Percentiles rank a stretch among this genome's conserved stretches.
Evolutionary conservation across 2,888 invertebrate species (phyloP).

Genomic region (Clistopyga incitator): DNA sequence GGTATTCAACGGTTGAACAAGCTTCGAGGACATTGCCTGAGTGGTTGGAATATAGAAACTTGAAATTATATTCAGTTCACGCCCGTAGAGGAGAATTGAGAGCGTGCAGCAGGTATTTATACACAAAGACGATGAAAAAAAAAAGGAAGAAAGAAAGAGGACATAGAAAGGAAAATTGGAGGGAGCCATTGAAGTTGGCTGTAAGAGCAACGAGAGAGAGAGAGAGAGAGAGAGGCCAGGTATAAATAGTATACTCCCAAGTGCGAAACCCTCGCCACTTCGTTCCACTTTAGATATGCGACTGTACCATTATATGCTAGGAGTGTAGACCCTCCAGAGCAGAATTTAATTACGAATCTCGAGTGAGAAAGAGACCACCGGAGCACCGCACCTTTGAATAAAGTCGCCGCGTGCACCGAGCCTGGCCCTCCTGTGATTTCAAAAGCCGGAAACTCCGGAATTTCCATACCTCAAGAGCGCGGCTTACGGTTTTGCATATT

Average conservation of each 20-base stretch:
- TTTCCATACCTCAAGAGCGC: constrained; percentile 24
- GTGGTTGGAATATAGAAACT: constrained; percentile 12
- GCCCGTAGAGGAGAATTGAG: not conserved
- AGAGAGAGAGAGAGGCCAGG: constrained; percentile 24
- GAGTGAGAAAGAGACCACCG: constrained; percentile 21
- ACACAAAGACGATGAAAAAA: not conserved
- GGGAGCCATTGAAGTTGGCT: constrained; percentile 12
- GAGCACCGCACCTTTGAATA: not conserved
- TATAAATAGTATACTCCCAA: constrained; percentile 47
- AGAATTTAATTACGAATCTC: constrained; percentile 56
- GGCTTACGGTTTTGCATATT: constrained; percentile 18
- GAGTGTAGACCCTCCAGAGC: constrained; percentile 16
- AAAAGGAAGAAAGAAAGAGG: constrained; percentile 2
- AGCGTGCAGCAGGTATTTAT: constrained; percentile 1
- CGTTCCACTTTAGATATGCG: constrained; percentile 52
- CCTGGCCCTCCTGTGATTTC: constrained; percentile 28
- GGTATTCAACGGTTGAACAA: constrained; percentile 19
- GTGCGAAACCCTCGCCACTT: constrained; percentile 45
- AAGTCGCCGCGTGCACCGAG: constrained; percentile 29
- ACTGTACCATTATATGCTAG: constrained; percentile 35
- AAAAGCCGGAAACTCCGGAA: constrained; percentile 52
- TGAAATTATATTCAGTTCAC: constrained; percentile 21
- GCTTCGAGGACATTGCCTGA: constrained; percentile 31
- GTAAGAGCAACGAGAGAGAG: not conserved
- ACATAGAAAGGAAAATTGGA: constrained; percentile 5